Base-by-base conservation (phyloP, 2,113 vertebrate species). In the Lathamus discolor region DNA sequence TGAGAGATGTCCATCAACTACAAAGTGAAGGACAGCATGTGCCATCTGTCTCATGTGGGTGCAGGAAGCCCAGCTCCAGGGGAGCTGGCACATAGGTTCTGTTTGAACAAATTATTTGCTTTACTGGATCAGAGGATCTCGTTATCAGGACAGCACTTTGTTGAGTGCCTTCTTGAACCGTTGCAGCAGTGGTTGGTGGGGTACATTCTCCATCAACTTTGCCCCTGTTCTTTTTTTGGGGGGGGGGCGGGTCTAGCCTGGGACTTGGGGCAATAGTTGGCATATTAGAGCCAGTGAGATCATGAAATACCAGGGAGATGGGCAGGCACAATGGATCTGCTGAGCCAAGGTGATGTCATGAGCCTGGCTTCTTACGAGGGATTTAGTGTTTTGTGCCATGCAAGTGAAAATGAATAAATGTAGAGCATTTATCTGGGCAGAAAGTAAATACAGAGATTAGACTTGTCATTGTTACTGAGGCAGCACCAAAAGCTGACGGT, bases 401-500 rank as follows among this genome's bases (percentile, higher is more conserved):
- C 94, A 80, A 96, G 95, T 93, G 93, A 95, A 95, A 95, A 83
- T 61, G 73, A 87, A 52, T 62, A 54, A 63, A 84, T 55, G 82
- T 15, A 51, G 94, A 75, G 59, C 79, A 44, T 95, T 95, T 93
- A 78, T 88, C 89, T 55, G 55, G 63, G 44, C 75, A 88, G 95
- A 97, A 96, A 91, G 92, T 90, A 96, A 97, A 95, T 96, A 93
- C 76, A 41, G 95, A 97, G 96, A 96, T 97, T 95, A 97, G 89
- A 88, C 22, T 87, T 95, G 84, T 94, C 96, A 93, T 94, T 94
- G 89, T 97, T 92, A 96, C 87, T 91, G 92, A 92, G 93, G 89
- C 86, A 72, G 89, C 95, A 75, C 93, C 69, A 69, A 82, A 91
- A 76, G 95, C 83, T 81, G 88, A 88, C 37, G 20, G 33, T 62